A percentile compares a stretch with the other conserved stretches of the same genome.
Evolutionary conservation across 2,113 vertebrate species (phyloP).

Genomic region (Melanocharis versteri): DNA sequence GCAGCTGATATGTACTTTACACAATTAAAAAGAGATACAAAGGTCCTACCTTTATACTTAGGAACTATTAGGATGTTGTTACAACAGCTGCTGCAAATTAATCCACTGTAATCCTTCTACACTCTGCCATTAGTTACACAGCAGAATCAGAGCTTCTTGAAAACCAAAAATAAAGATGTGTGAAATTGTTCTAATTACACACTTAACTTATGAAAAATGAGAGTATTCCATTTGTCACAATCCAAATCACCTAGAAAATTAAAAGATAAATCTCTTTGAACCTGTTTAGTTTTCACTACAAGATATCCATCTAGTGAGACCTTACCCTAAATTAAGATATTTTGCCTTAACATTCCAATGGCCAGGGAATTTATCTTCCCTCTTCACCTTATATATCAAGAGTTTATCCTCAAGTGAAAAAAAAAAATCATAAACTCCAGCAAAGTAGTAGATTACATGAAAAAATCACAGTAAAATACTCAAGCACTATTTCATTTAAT

Average conservation of each 20-base stretch:
- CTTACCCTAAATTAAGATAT: background rate
- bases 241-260: background rate
- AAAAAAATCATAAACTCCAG: background rate
- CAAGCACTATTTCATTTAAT: background rate
- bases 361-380: background rate
- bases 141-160: constrained; percentile 33
- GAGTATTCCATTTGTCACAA: background rate
- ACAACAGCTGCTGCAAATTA: constrained; percentile 58
- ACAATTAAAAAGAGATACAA: constrained; percentile 47
- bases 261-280: background rate
- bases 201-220: constrained; percentile 7
- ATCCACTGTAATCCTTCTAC: constrained; percentile 41
- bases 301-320: background rate
- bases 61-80: constrained; percentile 43
- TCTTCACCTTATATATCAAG: background rate
- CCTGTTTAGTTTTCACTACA: background rate
- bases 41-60: constrained; percentile 34
- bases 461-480: background rate
- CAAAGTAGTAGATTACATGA: background rate
- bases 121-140: constrained; percentile 33
- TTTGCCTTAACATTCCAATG: background rate
- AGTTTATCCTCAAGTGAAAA: background rate
- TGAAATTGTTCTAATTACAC: constrained; percentile 47
- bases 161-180: constrained; percentile 40
- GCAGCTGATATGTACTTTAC: background rate